These are phyloP conservation scores for Lampropteryx suffumata DNA, from an alignment of 2,888 invertebrate genomes.

Conservation along the genomic window DNA sequence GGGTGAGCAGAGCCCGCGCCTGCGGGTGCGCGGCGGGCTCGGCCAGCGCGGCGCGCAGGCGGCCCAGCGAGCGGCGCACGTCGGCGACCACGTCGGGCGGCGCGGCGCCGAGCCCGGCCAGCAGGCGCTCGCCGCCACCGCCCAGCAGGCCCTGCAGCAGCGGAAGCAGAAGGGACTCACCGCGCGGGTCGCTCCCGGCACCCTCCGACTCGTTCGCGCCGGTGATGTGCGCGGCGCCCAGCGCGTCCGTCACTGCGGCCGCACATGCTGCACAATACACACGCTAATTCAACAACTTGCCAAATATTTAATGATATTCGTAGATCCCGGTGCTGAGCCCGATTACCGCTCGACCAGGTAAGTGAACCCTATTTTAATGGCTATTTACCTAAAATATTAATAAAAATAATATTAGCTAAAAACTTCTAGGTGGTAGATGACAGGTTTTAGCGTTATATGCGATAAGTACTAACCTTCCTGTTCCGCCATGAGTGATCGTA, in stretches of 20 bases:
- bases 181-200: conserved; percentile 72
- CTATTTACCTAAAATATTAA: too few species aligned
- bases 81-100: conserved; percentile 88
- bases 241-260: conserved; percentile 72
- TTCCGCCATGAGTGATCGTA: conserved; percentile 93
- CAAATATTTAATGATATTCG: too few species aligned
- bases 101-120: conserved; percentile 71
- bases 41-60: conserved; percentile 88
- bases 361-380: too few species aligned
- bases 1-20: conserved; percentile 84
- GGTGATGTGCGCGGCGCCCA: conserved; percentile 63
- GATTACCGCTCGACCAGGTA: too few species aligned
- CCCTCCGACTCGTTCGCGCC: conserved; percentile 53
- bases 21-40: conserved; percentile 76
- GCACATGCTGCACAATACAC: conserved; percentile 59
- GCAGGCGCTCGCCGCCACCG: conserved; percentile 68
- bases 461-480: conserved; percentile 92
- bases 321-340: too few species aligned
- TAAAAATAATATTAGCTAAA: too few species aligned
- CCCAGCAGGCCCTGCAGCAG: conserved; percentile 86
- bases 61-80: conserved; percentile 89
- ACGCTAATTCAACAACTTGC: neutral
- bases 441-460: too few species aligned
- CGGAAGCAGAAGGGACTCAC: conserved; percentile 89
- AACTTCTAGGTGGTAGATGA: too few species aligned